phyloP scores from a whole-genome alignment of 2,113 vertebrate genomes.

The Tonatia bakeri region DNA sequence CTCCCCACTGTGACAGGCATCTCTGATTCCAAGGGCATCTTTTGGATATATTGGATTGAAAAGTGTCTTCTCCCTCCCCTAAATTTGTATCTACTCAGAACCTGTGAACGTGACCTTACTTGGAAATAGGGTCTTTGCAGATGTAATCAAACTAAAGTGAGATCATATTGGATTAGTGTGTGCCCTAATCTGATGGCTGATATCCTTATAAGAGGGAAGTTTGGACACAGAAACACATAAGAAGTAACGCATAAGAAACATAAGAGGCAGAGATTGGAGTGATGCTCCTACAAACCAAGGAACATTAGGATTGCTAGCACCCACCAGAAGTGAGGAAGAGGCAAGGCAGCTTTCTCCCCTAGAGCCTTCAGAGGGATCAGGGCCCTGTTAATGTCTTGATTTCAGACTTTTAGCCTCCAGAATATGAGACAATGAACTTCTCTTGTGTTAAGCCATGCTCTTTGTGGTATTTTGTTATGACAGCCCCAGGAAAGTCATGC shows the following conservation, averaged over 20 bases:
- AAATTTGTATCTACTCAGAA: neutral
- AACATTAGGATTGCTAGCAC: neutral
- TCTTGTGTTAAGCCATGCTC: neutral
- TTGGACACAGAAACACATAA: neutral
- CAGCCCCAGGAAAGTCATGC: neutral
- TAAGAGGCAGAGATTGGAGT: neutral
- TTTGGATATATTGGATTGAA: neutral
- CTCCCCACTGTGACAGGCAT: neutral
- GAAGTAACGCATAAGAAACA: neutral
- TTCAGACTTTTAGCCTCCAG: neutral
- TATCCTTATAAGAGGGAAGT: neutral
- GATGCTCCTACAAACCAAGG: neutral
- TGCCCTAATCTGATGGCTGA: neutral
- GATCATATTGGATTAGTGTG: neutral
- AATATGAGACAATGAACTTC: neutral
- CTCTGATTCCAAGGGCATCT: neutral
- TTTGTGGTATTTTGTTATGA: neutral
- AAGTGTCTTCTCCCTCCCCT: neutral
- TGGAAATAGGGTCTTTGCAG: neutral
- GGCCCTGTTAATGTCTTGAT: neutral
- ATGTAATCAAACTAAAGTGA: neutral
- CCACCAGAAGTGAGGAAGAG: neutral
- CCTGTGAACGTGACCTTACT: neutral
- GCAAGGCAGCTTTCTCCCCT: neutral
- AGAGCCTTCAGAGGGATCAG: neutral